Evolutionary conservation across 23 tunicate genomes (phyloP).

Genomic region (Styela clava): DNA sequence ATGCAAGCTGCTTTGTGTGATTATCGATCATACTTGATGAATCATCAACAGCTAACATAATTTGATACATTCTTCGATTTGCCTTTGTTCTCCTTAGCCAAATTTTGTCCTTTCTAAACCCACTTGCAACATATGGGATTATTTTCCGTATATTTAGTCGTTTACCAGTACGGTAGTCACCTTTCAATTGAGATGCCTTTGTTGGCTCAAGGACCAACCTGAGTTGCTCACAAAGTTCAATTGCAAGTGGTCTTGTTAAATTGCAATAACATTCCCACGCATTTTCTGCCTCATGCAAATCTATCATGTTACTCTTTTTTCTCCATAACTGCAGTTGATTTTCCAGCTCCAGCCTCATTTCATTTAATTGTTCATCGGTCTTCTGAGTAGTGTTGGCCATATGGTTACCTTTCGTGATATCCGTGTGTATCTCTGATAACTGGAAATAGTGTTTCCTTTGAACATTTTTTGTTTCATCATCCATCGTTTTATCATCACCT

Average conservation of each 20-base stretch:
- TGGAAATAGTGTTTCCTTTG: constrained; percentile 6
- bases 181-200: constrained; percentile 81
- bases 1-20: constrained; percentile 93
- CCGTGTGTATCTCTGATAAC: constrained; percentile 56
- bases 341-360: constrained; percentile 50
- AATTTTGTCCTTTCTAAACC: constrained; percentile 92
- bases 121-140: constrained; percentile 91
- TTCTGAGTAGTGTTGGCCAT: background rate
- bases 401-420: too few relatives aligned
- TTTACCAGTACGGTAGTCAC: constrained; percentile 90
- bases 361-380: constrained; percentile 39
- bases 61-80: constrained; percentile 77
- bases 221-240: constrained; percentile 91
- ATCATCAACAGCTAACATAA: constrained; percentile 94
- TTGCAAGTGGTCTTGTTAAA: constrained; percentile 55
- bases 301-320: background rate
- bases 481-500: background rate
- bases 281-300: constrained; percentile 39
- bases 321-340: constrained; percentile 25
- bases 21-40: constrained; percentile 92
- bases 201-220: constrained; percentile 90
- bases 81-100: constrained; percentile 96
- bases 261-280: constrained; percentile 75
- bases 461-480: background rate
- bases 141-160: constrained; percentile 93